phyloP scores from a whole-genome alignment of 2,113 vertebrate genomes.

The Phalacrocorax carbo region DNA sequence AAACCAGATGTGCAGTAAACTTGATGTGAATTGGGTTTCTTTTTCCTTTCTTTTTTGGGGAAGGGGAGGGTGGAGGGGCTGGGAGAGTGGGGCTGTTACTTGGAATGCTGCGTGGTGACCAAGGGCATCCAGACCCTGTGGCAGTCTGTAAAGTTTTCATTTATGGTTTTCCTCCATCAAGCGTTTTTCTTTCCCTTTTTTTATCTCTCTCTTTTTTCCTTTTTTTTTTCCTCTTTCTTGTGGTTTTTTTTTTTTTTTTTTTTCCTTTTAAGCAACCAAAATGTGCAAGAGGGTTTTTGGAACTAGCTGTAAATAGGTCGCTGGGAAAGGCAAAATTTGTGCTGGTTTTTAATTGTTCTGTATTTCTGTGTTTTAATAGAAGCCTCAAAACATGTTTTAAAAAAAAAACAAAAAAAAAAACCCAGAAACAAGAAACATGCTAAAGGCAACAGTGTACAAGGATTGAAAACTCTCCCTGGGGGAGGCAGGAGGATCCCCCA shows the following conservation, averaged over 20 bases:
- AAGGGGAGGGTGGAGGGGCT: neutral
- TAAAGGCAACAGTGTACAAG: slow-evolving; percentile 19
- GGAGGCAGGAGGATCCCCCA: neutral
- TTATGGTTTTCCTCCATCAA: slow-evolving; percentile 60
- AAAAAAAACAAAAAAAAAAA: slow-evolving; percentile 1
- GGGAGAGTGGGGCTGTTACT: slow-evolving; percentile 44
- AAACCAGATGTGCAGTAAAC: slow-evolving; percentile 61
- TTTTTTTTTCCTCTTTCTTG: too few species aligned
- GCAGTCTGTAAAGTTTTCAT: slow-evolving; percentile 67
- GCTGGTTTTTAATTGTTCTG: slow-evolving; percentile 91
- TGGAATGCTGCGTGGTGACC: slow-evolving; percentile 75
- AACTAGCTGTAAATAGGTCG: slow-evolving; percentile 89
- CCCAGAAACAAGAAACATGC: neutral
- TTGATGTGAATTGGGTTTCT: slow-evolving; percentile 57
- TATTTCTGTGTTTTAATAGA: slow-evolving; percentile 96
- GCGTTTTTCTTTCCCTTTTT: neutral
- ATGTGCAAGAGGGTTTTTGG: slow-evolving; percentile 55
- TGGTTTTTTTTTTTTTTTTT: too few species aligned
- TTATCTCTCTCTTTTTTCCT: neutral
- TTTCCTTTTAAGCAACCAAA: slow-evolving; percentile 37
- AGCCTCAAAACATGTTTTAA: slow-evolving; percentile 78
- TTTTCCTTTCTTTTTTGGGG: slow-evolving; percentile 7
- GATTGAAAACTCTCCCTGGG: neutral
- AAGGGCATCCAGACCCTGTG: slow-evolving; percentile 72
- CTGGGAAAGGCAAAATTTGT: slow-evolving; percentile 80